These are phyloP conservation scores for Notarius lentiginosus DNA, from an alignment of 2,113 vertebrate genomes.

Conservation along the genomic window DNA sequence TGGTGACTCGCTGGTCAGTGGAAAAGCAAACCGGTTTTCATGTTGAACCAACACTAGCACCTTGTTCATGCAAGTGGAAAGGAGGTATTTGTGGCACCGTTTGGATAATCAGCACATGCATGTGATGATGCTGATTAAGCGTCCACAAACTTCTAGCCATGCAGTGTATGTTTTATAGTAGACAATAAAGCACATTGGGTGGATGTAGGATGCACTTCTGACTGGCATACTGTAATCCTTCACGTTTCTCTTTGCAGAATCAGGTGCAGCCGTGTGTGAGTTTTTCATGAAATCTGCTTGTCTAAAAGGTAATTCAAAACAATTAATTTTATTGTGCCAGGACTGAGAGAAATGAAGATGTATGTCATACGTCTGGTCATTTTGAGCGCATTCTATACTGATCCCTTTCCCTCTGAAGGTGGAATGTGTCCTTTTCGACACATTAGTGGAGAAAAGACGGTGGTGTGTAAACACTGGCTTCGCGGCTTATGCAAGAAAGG, in stretches of 20 bases:
- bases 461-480: slow-evolving; percentile 99
- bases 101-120: not conserved
- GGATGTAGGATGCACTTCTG: not conserved
- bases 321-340: not conserved
- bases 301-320: slow-evolving; percentile 81
- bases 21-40: too few relatives aligned
- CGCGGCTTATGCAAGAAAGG: slow-evolving; percentile 97
- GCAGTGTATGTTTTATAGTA: not conserved
- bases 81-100: too few relatives aligned
- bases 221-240: not conserved
- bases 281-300: slow-evolving; percentile 95
- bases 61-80: too few relatives aligned
- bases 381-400: not conserved
- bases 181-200: too few relatives aligned
- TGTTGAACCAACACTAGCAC: too few relatives aligned
- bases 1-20: too few relatives aligned
- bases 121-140: not conserved
- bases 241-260: slow-evolving; percentile 76
- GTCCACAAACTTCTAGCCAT: not conserved
- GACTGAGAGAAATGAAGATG: not conserved
- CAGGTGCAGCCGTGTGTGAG: slow-evolving; percentile 94
- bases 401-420: slow-evolving; percentile 68
- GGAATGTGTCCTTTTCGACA: slow-evolving; percentile 98
- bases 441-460: slow-evolving; percentile 98
- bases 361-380: not conserved